A percentile compares a stretch with the other conserved stretches of the same genome.
Conservation (phyloP, 2,888 invertebrate genomes). For the Leptopilina drosophilae region DNA sequence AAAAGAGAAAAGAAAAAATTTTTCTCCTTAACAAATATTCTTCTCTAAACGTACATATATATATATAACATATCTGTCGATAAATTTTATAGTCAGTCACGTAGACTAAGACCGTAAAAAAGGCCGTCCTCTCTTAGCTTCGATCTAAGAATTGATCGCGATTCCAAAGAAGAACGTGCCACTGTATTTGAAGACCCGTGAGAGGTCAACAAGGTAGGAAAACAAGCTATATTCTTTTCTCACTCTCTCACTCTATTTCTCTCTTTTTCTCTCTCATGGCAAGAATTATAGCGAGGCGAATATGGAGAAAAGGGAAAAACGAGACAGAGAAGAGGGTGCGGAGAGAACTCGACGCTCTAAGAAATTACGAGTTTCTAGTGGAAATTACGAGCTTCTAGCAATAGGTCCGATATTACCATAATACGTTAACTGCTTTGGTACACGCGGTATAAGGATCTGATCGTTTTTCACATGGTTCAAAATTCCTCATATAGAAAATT, state of each 20-base stretch:
- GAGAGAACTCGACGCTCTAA: neutral
- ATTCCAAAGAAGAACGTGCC: constrained; percentile 20
- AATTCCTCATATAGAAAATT: neutral
- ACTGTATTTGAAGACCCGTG: constrained; percentile 13
- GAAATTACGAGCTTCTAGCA: constrained; percentile 26
- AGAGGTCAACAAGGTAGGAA: constrained; percentile 24
- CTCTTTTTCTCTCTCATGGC: no score
- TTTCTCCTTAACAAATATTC: neutral
- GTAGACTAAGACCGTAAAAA: constrained; percentile 25
- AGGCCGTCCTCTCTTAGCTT: constrained; percentile 6
- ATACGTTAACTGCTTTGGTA: constrained; percentile 23
- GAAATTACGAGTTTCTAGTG: constrained; percentile 28
- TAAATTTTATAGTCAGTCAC: constrained; percentile 34
- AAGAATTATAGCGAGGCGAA: constrained; percentile 1
- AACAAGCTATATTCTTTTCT: neutral
- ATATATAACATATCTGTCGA: neutral
- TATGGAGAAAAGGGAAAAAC: constrained; percentile 29
- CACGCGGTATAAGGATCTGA: constrained; percentile 25
- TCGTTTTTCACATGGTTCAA: constrained; percentile 20
- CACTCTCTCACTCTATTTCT: no score
- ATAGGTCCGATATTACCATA: constrained; percentile 27
- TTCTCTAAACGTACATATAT: neutral
- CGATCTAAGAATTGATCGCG: constrained; percentile 26
- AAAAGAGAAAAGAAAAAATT: neutral
- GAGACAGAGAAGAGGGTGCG: neutral